Evolutionary conservation across 2,888 invertebrate genomes (phyloP).

Genomic region (Cyclophora albipunctata): DNA sequence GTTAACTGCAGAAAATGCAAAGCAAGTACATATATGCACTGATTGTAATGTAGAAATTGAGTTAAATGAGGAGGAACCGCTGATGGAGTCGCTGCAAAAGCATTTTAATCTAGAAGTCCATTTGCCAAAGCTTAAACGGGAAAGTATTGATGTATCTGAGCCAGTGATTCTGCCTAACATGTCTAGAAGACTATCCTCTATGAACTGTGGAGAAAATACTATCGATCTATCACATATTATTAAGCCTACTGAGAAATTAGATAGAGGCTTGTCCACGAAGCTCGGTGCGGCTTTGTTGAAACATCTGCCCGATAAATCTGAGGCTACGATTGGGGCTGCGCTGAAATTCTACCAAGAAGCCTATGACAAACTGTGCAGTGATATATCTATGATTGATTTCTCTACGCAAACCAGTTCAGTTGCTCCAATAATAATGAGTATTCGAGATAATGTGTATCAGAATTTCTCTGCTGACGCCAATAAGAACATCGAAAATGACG

Average conservation of each 20-base stretch:
- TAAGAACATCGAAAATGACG: constrained; percentile 61
- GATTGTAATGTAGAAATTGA: constrained; percentile 65
- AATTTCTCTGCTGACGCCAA: constrained; percentile 60
- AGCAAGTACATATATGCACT: constrained; percentile 64
- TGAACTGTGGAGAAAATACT: constrained; percentile 51
- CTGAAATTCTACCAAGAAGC: constrained; percentile 54
- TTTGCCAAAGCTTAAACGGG: constrained; percentile 55
- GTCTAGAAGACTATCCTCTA: constrained; percentile 58
- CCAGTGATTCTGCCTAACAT: constrained; percentile 59
- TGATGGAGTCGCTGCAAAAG: constrained; percentile 64
- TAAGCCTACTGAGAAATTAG: constrained; percentile 51
- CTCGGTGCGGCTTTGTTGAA: constrained; percentile 49
- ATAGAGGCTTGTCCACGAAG: constrained; percentile 45
- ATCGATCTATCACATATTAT: constrained; percentile 42
- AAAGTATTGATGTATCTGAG: constrained; percentile 63
- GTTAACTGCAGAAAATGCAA: constrained; percentile 45
- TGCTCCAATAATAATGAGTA: constrained; percentile 69
- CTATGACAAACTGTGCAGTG: constrained; percentile 50
- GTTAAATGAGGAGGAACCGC: constrained; percentile 56
- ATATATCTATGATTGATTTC: constrained; percentile 49
- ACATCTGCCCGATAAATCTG: constrained; percentile 60
- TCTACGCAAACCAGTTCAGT: constrained; percentile 55
- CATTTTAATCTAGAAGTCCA: constrained; percentile 61
- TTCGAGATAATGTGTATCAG: constrained; percentile 67
- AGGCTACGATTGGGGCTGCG: constrained; percentile 55